Percentiles rank a stretch among this genome's conserved stretches.
Conservation (phyloP, 2,113 vertebrate species). For the Montifringilla adamsi region DNA sequence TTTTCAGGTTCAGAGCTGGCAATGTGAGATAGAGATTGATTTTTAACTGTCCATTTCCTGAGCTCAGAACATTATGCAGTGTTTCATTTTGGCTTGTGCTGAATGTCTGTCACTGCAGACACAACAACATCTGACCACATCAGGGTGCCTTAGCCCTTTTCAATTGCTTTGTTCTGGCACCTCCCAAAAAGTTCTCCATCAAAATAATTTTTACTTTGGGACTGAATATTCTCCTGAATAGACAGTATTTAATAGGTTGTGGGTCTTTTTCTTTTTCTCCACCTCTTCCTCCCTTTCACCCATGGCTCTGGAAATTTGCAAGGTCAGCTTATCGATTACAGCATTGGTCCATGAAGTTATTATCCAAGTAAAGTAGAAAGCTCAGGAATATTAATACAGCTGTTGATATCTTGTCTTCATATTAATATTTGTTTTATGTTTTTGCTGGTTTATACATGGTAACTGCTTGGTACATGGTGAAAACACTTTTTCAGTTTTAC, state of each 20-base stretch:
- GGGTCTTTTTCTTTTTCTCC: rapidly evolving
- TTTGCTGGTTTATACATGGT: background rate
- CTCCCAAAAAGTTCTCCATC: background rate
- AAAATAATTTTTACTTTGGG: background rate
- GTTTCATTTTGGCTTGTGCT: conserved; percentile 49
- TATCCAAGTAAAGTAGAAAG: background rate
- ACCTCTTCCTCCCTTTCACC: rapidly evolving
- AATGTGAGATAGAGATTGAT: conserved; percentile 76
- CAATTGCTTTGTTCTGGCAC: background rate
- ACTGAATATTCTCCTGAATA: background rate
- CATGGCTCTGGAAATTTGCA: background rate
- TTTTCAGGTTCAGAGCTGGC: conserved; percentile 72
- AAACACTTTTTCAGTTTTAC: background rate
- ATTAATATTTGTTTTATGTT: background rate
- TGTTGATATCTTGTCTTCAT: background rate
- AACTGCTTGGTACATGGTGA: background rate
- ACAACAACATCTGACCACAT: background rate
- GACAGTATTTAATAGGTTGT: background rate
- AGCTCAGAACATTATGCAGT: conserved; percentile 64
- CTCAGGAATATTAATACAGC: background rate
- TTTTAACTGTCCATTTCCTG: conserved; percentile 64
- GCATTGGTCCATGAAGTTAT: background rate
- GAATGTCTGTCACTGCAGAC: conserved; percentile 29
- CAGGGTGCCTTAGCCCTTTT: background rate
- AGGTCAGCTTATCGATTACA: background rate